phyloP scores from a whole-genome alignment of 2,113 vertebrate species.

The Climacteris rufus region DNA sequence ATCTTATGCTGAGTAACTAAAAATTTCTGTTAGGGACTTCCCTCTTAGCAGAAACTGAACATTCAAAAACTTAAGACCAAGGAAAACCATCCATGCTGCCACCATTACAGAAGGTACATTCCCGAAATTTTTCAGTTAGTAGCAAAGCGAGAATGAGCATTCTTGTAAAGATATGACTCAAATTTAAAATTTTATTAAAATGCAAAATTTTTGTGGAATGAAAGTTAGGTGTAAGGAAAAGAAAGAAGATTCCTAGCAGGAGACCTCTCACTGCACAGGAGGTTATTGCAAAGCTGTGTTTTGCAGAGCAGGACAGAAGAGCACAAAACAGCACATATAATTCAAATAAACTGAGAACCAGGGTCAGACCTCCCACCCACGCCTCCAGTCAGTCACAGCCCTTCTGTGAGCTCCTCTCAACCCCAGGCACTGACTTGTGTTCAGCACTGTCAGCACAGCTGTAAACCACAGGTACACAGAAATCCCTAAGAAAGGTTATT shows the following conservation, averaged over 20 bases:
- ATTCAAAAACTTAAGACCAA: neutral
- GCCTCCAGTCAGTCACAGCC: neutral
- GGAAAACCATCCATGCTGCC: neutral
- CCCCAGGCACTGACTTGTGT: neutral
- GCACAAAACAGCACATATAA: neutral
- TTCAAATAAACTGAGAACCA: neutral
- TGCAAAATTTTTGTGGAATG: neutral
- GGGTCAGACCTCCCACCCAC: neutral
- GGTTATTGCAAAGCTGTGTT: rapidly evolving
- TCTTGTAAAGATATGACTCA: neutral
- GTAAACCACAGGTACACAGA: neutral
- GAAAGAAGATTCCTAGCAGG: neutral
- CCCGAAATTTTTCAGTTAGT: neutral
- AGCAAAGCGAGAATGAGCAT: rapidly evolving
- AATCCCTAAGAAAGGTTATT: neutral
- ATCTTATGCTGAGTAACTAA: neutral
- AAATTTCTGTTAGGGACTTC: neutral
- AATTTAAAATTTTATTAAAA: neutral
- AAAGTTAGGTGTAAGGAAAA: neutral
- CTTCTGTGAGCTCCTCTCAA: neutral
- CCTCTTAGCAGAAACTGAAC: neutral
- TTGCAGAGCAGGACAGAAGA: neutral
- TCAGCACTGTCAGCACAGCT: neutral
- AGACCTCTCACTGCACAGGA: neutral
- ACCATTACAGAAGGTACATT: neutral